These are phyloP conservation scores for Telmatochromis sp. DNA, from an alignment of 2,113 vertebrate genomes.

Conservation along the genomic window DNA sequence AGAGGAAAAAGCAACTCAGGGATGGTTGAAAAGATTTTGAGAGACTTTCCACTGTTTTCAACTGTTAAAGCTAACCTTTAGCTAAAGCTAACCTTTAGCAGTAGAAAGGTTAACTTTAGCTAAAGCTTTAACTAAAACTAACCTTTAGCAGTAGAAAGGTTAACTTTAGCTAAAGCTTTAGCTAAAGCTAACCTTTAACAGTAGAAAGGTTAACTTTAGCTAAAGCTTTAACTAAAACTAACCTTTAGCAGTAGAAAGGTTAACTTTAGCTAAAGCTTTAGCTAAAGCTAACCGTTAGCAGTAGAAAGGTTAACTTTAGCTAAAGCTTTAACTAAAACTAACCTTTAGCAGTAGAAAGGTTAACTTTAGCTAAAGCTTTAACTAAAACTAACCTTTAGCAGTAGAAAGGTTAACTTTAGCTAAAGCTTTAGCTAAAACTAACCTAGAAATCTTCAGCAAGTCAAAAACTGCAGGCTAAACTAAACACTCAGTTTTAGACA, in stretches of 20 bases:
- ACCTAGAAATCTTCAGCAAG: neutral
- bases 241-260: neutral
- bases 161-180: neutral
- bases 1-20: neutral
- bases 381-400: fast-evolving
- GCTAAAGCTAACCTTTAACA: fast-evolving
- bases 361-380: too few relatives aligned
- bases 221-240: fast-evolving
- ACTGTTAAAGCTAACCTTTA: neutral
- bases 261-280: neutral
- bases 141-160: neutral
- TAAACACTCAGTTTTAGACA: neutral
- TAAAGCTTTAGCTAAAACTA: neutral
- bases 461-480: neutral
- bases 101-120: neutral
- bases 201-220: too few relatives aligned
- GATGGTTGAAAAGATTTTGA: fast-evolving
- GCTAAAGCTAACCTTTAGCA: neutral
- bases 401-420: neutral
- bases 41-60: fast-evolving
- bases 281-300: fast-evolving
- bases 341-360: neutral
- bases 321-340: fast-evolving
- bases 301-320: too few relatives aligned
- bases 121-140: fast-evolving